Percentiles rank a stretch among this genome's conserved stretches.
These are phyloP conservation scores for Brienomyrus longianalis DNA, from an alignment of 2,113 vertebrate species.

Conservation along the genomic window DNA sequence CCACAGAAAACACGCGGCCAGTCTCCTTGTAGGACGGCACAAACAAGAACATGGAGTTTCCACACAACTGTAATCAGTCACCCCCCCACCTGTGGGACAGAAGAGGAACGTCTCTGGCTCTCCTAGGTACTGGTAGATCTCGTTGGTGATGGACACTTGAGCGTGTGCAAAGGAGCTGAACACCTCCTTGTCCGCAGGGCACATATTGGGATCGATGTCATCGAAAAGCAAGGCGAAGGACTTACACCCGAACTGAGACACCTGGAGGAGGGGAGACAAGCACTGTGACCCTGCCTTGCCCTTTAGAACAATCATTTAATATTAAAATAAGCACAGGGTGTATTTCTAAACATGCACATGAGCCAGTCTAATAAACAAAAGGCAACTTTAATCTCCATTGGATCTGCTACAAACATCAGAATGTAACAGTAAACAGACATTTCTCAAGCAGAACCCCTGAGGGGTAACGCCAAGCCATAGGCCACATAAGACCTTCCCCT, in stretches of 20 bases:
- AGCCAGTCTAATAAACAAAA: neutral
- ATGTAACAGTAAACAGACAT: neutral
- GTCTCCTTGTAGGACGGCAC: neutral
- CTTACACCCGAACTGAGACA: slow-evolving; percentile 84
- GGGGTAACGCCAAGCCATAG: neutral
- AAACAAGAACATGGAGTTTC: neutral
- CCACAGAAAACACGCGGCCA: neutral
- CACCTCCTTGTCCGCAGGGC: slow-evolving; percentile 84
- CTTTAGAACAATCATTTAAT: neutral
- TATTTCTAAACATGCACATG: neutral
- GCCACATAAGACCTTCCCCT: neutral
- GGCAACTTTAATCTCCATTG: neutral
- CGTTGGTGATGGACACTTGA: slow-evolving; percentile 86
- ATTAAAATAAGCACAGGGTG: neutral
- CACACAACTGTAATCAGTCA: neutral
- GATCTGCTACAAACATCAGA: neutral
- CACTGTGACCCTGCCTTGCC: neutral
- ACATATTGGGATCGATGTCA: slow-evolving; percentile 96
- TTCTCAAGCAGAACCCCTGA: neutral
- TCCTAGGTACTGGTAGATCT: slow-evolving; percentile 82
- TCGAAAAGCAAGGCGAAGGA: slow-evolving; percentile 95
- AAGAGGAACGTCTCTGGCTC: slow-evolving; percentile 89
- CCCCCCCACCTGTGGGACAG: slow-evolving; percentile 84
- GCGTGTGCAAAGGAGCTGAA: slow-evolving; percentile 94
- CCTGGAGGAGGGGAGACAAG: slow-evolving; percentile 54